phyloP scores from a whole-genome alignment of 2,888 invertebrate species.

The Meganola albula region DNA sequence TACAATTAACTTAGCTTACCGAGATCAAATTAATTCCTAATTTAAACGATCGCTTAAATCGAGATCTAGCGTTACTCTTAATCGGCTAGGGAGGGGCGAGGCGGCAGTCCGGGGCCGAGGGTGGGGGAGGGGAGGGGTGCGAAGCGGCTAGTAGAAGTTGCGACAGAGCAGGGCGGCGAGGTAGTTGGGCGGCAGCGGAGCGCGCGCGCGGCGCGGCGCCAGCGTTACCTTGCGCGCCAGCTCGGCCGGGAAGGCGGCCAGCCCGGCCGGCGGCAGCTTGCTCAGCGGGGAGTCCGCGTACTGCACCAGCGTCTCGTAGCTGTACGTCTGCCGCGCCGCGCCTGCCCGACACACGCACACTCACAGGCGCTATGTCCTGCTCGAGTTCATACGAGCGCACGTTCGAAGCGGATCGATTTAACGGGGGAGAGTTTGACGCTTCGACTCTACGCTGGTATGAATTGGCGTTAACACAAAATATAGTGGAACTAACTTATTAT shows the following conservation, averaged over 20 bases:
- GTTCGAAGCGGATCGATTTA: no score
- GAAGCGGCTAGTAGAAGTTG: slow-evolving; percentile 56
- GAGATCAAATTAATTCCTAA: slow-evolving; percentile 38
- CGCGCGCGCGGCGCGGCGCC: slow-evolving; percentile 30
- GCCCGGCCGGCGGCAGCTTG: slow-evolving; percentile 72
- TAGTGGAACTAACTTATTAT: no score
- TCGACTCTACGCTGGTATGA: no score
- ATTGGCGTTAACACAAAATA: no score
- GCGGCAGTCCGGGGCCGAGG: slow-evolving; percentile 14
- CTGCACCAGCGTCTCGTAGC: slow-evolving; percentile 75
- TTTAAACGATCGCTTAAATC: slow-evolving; percentile 30
- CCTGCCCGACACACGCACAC: slow-evolving; percentile 31
- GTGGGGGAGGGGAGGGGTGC: slow-evolving; percentile 22
- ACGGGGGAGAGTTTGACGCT: no score
- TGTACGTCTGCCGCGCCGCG: slow-evolving; percentile 65
- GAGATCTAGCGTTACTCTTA: slow-evolving; percentile 36
- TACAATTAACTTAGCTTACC: slow-evolving; percentile 40
- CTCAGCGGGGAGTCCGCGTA: slow-evolving; percentile 75
- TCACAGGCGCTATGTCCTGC: no score
- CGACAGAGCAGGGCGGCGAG: slow-evolving; percentile 68
- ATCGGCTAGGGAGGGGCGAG: slow-evolving; percentile 27
- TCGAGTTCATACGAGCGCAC: no score
- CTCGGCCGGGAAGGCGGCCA: slow-evolving; percentile 68
- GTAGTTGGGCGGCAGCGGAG: slow-evolving; percentile 53
- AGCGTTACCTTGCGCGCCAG: slow-evolving; percentile 74